These are phyloP conservation scores for Parochlus steinenii DNA, from an alignment of 2,888 invertebrate genomes.

Conservation along the genomic window DNA sequence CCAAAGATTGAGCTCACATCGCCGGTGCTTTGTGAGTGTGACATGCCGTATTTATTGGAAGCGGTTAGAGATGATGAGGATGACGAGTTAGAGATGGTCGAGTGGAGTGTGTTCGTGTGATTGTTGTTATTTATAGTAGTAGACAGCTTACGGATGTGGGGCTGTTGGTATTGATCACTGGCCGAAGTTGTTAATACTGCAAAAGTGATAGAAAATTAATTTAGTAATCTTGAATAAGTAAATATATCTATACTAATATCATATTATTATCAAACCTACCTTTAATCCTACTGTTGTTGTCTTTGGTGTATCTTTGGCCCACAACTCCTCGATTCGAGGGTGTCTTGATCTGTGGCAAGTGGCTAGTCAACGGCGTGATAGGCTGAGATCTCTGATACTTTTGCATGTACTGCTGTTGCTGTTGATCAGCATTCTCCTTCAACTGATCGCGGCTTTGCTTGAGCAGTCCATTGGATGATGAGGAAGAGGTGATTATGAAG, in stretches of 20 bases:
- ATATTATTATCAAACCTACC: neutral
- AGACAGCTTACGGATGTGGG: constrained; percentile 11
- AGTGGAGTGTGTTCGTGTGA: constrained; percentile 1
- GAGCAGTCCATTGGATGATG: constrained; percentile 22
- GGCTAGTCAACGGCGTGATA: constrained; percentile 20
- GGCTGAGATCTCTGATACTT: constrained; percentile 17
- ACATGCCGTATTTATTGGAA: constrained; percentile 24
- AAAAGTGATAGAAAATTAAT: neutral
- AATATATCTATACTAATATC: too few relatives aligned
- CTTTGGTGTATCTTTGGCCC: constrained; percentile 6
- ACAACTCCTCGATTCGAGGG: constrained; percentile 16
- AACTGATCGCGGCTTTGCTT: constrained; percentile 15
- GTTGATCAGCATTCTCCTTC: constrained; percentile 14
- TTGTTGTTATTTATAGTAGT: constrained; percentile 12
- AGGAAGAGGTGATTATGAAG: constrained; percentile 22
- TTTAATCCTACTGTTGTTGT: constrained; percentile 6
- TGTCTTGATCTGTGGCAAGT: constrained; percentile 29
- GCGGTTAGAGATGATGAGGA: constrained; percentile 5
- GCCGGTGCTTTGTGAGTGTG: constrained; percentile 46
- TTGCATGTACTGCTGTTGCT: constrained; percentile 13
- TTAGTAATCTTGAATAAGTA: too few relatives aligned
- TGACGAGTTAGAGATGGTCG: constrained; percentile 7
- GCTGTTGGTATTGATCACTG: constrained; percentile 23
- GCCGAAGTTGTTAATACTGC: constrained; percentile 26
- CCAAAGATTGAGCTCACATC: constrained; percentile 47